Evolutionary conservation across 2,113 vertebrate species (phyloP).

Genomic region (Columbina picui): DNA sequence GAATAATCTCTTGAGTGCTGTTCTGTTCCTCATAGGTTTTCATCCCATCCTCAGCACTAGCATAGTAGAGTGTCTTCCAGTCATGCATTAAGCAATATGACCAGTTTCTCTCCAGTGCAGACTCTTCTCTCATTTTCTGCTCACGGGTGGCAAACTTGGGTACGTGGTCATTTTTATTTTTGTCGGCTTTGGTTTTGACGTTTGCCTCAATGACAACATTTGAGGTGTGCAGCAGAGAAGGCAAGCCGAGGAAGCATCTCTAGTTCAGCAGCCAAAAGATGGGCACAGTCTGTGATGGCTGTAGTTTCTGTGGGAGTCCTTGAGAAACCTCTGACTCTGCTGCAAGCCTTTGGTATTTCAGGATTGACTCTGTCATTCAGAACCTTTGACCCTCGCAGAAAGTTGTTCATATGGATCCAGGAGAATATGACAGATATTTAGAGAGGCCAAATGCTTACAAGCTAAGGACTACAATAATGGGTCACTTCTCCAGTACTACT

Average conservation of each 20-base stretch:
- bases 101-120: neutral
- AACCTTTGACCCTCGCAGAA: neutral
- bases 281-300: neutral
- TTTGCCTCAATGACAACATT: neutral
- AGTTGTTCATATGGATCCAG: neutral
- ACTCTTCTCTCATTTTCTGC: neutral
- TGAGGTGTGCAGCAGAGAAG: neutral
- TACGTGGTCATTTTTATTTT: neutral
- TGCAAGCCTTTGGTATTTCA: neutral
- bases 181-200: neutral
- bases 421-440: neutral
- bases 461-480: neutral
- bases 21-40: neutral
- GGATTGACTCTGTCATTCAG: neutral
- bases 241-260: rapidly evolving
- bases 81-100: neutral
- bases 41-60: neutral
- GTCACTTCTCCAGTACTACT: neutral
- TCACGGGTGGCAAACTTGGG: neutral
- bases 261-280: neutral
- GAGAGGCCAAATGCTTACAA: neutral
- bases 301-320: neutral
- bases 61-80: neutral
- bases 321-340: neutral
- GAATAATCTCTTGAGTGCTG: constrained; percentile 23